Evolutionary conservation across 2,113 vertebrate genomes (phyloP).

Genomic region (Ptilorrhoa leucosticta): DNA sequence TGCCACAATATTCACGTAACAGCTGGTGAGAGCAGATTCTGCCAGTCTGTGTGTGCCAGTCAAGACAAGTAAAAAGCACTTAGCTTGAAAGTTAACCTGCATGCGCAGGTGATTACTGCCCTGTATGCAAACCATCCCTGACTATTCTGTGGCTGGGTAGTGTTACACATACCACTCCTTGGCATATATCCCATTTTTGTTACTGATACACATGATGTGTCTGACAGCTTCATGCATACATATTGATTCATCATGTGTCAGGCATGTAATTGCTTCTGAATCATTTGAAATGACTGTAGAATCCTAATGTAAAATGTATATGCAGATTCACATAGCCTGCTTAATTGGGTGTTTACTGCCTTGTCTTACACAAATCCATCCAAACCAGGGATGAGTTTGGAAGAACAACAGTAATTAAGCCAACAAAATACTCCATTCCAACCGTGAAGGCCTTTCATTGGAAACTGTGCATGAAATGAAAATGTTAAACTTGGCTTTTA

Average conservation of each 20-base stretch:
- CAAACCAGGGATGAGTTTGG: not conserved
- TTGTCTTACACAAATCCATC: not conserved
- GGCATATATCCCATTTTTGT: not conserved
- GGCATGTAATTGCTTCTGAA: slow-evolving; percentile 17
- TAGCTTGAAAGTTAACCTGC: not conserved
- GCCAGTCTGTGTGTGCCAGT: not conserved
- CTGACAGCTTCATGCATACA: not conserved
- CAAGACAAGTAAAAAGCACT: not conserved
- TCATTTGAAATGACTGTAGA: not conserved
- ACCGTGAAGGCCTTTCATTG: not conserved
- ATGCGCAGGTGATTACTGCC: not conserved
- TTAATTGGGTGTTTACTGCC: not conserved
- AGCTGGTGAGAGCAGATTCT: not conserved
- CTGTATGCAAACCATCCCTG: not conserved
- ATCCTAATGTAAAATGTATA: not conserved
- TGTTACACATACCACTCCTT: not conserved
- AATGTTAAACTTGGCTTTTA: not conserved
- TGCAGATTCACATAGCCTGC: not conserved
- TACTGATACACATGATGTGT: not conserved
- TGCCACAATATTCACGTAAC: not conserved
- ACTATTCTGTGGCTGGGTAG: not conserved
- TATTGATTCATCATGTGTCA: slow-evolving; percentile 10
- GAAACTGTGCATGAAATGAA: not conserved
- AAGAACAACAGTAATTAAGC: not conserved
- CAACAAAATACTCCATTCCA: not conserved